A percentile compares a stretch with the other conserved stretches of the same genome.
Conservation (phyloP, 2,797 vertebrate genomes). For the Acanthiza pusilla region DNA sequence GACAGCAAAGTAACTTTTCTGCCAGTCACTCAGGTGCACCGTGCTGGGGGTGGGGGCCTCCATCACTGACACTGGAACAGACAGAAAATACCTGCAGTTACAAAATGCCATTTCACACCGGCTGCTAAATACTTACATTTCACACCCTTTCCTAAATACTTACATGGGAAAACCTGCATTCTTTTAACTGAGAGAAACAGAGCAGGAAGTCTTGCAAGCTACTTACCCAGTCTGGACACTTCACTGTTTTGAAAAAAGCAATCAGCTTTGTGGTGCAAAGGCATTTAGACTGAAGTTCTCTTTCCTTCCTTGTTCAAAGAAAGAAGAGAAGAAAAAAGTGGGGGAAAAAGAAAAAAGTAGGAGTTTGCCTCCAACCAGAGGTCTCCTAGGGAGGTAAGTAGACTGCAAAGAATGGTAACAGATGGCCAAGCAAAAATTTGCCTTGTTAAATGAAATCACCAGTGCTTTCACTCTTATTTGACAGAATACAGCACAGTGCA, state of each 20-base stretch:
- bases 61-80: constrained; percentile 76
- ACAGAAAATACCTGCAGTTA: constrained; percentile 69
- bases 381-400: constrained; percentile 1
- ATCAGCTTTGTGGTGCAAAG: neutral
- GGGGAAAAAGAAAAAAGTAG: neutral
- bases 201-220: neutral
- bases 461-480: neutral
- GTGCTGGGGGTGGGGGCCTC: constrained; percentile 72
- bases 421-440: constrained; percentile 11
- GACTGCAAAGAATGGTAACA: constrained; percentile 28
- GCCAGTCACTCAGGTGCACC: constrained; percentile 90
- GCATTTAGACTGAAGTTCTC: neutral
- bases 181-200: neutral
- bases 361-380: neutral
- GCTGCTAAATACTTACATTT: neutral
- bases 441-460: constrained; percentile 1
- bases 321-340: neutral
- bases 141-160: neutral
- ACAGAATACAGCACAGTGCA: neutral
- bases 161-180: neutral
- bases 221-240: neutral
- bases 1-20: constrained; percentile 89
- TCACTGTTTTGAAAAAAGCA: neutral
- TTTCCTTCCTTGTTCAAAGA: neutral
- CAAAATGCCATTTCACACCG: neutral